Base-by-base conservation (phyloP, 2,888 invertebrate genomes). In the Hydropsyche betteni region DNA sequence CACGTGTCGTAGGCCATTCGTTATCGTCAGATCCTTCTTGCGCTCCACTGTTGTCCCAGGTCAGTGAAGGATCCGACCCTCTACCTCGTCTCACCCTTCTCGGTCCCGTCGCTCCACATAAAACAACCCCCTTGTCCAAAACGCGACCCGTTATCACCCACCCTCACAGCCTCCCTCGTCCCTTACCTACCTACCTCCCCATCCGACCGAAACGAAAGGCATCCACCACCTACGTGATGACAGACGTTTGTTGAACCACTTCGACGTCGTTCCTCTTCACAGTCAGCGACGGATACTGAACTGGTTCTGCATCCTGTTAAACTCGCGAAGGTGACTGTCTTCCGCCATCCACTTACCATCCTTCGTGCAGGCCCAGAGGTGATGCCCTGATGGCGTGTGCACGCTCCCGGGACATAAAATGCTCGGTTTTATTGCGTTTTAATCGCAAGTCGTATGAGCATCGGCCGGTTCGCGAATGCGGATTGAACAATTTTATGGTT, bases 221-320 rank as follows among this genome's bases (percentile, higher is more conserved):
- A 6, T 16, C 24, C 69, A 7, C n/a, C 68, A n/a, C 10, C 38
- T 68, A 16, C 44, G 36, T 68, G 38, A 24, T 24, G 24, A 24
- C 24, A 24, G 55, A 55, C 24, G 14, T 55, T 55, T n/a, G 5
- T 2, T 2, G 1, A 2, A 2, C 24, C 24, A 24, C 24, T 24
- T 16, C 58, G 58, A 14, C 4, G 10, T 14, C 12, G 58, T 2
- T 24, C 24, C 24, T 24, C 2, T 2, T 24, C 24, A 24, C 24
- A 24, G 61, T 50, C 64, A 68, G 36, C 72, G 53, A 52, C 76
- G 77, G 77, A 77, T 75, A 55, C 68, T 34, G 69, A 74, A 77
- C 77, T 75, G 77, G 77, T 77, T 53, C 74, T 44, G 74, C 74
- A 69, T 77, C 77, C 77, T 77, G 77, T 51, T 44, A 64, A n/a